These are phyloP conservation scores for Erebia epiphron DNA, from an alignment of 2,888 invertebrate species.

Conservation along the genomic window DNA sequence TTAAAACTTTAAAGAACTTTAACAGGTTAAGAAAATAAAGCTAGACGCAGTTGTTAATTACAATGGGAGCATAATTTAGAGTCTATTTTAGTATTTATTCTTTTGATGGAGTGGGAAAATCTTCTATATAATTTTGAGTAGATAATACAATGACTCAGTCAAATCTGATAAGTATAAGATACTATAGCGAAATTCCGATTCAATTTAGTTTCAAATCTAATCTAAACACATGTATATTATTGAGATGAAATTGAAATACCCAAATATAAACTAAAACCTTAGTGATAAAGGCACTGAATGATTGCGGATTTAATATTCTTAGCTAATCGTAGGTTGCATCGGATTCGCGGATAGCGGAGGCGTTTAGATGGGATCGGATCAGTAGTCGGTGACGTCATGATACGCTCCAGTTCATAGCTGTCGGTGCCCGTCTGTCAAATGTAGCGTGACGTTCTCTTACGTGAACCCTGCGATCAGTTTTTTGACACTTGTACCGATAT, in stretches of 20 bases:
- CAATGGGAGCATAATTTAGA: background rate
- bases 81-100: background rate
- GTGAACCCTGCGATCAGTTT: slow-evolving; percentile 53
- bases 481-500: slow-evolving; percentile 55
- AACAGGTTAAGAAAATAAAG: slow-evolving; percentile 35
- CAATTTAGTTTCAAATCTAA: background rate
- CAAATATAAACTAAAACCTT: background rate
- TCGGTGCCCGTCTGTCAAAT: slow-evolving; percentile 56
- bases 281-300: background rate
- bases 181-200: background rate
- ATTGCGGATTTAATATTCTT: background rate
- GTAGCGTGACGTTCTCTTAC: slow-evolving; percentile 55
- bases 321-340: slow-evolving; percentile 21
- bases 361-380: slow-evolving; percentile 26
- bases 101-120: background rate
- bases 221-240: background rate
- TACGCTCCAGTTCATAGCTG: slow-evolving; percentile 72
- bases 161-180: slow-evolving; percentile 2
- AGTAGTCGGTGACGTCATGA: slow-evolving; percentile 58
- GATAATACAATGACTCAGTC: background rate
- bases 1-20: slow-evolving; percentile 40
- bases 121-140: background rate
- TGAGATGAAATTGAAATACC: background rate
- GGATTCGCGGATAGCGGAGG: slow-evolving; percentile 35
- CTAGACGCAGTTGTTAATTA: background rate